phyloP scores from a whole-genome alignment of 2,113 vertebrate genomes.

The Boulengeromyrus knoepffleri region DNA sequence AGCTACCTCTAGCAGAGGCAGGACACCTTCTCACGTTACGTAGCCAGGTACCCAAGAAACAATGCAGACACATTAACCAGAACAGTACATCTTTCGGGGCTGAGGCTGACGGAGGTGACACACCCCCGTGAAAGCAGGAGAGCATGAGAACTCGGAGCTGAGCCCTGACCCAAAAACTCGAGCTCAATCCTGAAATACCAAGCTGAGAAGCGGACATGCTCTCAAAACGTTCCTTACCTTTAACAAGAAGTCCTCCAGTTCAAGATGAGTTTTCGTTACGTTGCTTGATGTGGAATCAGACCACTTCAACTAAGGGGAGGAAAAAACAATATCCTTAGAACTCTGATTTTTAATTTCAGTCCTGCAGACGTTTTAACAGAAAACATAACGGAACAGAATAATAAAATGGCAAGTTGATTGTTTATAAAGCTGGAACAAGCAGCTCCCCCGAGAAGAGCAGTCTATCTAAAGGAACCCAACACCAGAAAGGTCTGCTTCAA shows the following conservation, averaged over 20 bases:
- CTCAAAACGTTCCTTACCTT: slow-evolving; percentile 55
- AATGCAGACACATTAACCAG: not conserved
- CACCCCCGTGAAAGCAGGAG: not conserved
- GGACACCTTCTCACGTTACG: not conserved
- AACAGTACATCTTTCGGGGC: not conserved
- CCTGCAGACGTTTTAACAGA: not conserved
- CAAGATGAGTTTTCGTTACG: slow-evolving; percentile 77
- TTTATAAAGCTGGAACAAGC: not conserved
- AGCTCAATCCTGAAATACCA: not conserved
- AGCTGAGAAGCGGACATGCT: not conserved
- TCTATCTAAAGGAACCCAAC: not conserved
- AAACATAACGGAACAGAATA: not conserved
- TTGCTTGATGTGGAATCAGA: slow-evolving; percentile 70
- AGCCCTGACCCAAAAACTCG: not conserved
- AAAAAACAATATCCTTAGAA: not conserved
- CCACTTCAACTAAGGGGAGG: slow-evolving; percentile 66
- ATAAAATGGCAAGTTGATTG: not conserved
- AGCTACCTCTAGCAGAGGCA: not conserved
- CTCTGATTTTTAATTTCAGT: not conserved
- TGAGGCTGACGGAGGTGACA: not conserved
- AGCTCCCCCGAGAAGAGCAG: not conserved
- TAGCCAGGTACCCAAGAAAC: not conserved
- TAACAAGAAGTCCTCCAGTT: slow-evolving; percentile 75
- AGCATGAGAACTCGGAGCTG: not conserved
- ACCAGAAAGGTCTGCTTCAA: not conserved